Conservation (phyloP, 2,888 invertebrate genomes). For the Hemaris fuciformis region DNA sequence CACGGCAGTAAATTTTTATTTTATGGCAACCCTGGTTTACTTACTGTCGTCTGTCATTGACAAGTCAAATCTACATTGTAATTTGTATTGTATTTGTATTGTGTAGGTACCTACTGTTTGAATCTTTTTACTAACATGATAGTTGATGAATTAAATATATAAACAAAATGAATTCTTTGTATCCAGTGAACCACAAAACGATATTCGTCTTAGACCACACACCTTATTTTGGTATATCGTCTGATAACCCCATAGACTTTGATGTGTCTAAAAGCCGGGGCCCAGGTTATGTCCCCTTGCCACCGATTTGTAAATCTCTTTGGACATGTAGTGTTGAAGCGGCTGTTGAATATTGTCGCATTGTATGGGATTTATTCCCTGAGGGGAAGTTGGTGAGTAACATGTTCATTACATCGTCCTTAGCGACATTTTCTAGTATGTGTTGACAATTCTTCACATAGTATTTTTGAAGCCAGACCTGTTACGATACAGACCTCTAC, state of each 20-base stretch:
- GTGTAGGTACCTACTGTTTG: no score
- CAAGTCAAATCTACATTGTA: no score
- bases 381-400: constrained; percentile 88
- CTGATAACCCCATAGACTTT: constrained; percentile 91
- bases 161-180: constrained; percentile 58
- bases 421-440: no score
- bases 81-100: no score
- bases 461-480: no score
- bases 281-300: constrained; percentile 87
- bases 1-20: no score
- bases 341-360: constrained; percentile 96
- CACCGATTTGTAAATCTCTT: constrained; percentile 93
- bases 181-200: constrained; percentile 94
- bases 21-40: no score
- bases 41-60: no score
- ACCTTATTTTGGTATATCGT: constrained; percentile 93
- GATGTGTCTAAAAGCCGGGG: constrained; percentile 87
- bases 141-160: neutral
- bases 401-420: neutral
- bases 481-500: no score
- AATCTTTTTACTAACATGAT: neutral
- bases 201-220: constrained; percentile 97
- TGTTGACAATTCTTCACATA: no score
- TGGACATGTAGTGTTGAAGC: constrained; percentile 99
- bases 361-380: constrained; percentile 98